Evolutionary conservation across 1,140 invertebrate species (phyloP).

Genomic region (Radopholus similis): DNA sequence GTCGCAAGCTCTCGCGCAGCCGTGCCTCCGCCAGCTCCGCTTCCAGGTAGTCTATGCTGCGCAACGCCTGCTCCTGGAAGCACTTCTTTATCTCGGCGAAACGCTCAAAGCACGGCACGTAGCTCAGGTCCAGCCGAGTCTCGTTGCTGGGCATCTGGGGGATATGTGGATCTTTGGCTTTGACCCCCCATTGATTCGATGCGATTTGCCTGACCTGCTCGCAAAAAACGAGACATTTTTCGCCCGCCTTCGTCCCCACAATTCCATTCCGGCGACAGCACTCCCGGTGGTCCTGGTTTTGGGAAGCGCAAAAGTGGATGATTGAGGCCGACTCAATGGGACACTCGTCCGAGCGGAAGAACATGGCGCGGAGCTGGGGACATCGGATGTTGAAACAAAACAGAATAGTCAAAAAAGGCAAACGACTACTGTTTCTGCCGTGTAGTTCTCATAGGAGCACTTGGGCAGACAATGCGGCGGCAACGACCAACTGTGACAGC

Average conservation of each 20-base stretch:
- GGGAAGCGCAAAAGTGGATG: constrained; percentile 58
- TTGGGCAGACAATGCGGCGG: constrained; percentile 49
- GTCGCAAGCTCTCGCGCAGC: background rate
- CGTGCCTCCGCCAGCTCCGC: background rate
- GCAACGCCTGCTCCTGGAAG: constrained; percentile 46
- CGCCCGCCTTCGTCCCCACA: constrained; percentile 45
- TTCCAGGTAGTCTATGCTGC: constrained; percentile 16
- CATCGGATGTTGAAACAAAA: constrained; percentile 5
- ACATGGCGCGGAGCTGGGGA: constrained; percentile 52
- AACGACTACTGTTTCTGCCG: constrained; percentile 37
- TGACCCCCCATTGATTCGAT: background rate
- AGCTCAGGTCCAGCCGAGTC: constrained; percentile 47
- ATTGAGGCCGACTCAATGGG: constrained; percentile 53
- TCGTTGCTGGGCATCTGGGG: constrained; percentile 37
- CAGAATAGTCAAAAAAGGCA: background rate
- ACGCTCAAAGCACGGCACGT: constrained; percentile 54
- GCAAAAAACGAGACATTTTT: constrained; percentile 54
- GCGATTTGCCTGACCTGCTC: constrained; percentile 32
- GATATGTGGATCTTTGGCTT: background rate
- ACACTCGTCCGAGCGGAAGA: constrained; percentile 54
- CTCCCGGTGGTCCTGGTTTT: constrained; percentile 36
- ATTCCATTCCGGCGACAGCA: constrained; percentile 42
- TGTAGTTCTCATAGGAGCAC: constrained; percentile 47
- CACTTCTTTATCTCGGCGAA: constrained; percentile 55
- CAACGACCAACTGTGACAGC: constrained; percentile 50